Conservation (phyloP, 2,113 vertebrate genomes). For the human region DNA sequence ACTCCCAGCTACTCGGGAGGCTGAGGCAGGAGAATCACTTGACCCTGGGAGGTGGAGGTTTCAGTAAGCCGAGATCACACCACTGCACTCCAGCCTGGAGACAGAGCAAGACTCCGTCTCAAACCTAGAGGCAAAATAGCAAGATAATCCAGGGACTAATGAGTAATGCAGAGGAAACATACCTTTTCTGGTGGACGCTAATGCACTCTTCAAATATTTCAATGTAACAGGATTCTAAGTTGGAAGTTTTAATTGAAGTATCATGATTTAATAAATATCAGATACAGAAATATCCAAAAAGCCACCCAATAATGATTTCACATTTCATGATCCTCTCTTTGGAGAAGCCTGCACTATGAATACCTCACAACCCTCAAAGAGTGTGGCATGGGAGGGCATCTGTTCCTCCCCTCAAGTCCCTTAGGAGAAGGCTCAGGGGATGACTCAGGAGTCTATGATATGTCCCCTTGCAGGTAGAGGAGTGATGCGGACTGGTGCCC, state of each 20-base stretch:
- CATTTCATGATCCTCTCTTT: not conserved
- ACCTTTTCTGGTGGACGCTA: not conserved
- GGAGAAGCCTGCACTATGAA: not conserved
- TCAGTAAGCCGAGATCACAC: no score
- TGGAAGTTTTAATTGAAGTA: not conserved
- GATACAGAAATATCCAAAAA: not conserved
- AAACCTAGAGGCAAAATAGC: not conserved
- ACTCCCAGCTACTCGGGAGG: no score
- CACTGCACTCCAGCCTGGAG: no score
- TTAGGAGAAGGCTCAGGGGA: not conserved
- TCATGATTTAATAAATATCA: not conserved
- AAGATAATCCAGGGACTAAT: not conserved
- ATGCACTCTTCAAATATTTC: not conserved
- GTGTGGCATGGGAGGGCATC: fast-evolving
- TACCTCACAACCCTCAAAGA: not conserved
- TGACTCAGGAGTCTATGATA: not conserved
- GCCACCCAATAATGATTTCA: not conserved
- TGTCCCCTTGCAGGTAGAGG: no score
- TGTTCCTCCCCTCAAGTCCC: no score
- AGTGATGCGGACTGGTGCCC: no score
- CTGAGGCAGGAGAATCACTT: no score
- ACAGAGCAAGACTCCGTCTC: no score
- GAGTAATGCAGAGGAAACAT: not conserved
- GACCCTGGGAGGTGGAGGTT: no score
- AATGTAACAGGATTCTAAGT: not conserved